phyloP scores from a whole-genome alignment of 2,797 vertebrate genomes.

The Enteromius treurensis region DNA sequence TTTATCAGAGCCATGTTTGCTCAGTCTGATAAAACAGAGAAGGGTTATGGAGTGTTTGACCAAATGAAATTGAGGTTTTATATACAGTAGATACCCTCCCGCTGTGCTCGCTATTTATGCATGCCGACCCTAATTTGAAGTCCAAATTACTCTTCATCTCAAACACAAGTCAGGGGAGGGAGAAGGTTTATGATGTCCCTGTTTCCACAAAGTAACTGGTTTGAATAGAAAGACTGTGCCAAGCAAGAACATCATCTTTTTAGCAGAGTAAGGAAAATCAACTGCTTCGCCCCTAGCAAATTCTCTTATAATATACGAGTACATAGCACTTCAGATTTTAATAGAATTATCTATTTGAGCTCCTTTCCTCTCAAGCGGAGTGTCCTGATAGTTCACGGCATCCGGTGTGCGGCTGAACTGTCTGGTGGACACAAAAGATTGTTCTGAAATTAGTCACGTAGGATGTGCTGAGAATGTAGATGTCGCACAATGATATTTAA shows the following conservation, averaged over 20 bases:
- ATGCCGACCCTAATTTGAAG: slow-evolving; percentile 33
- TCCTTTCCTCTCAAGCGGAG: background rate
- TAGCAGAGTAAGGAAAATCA: slow-evolving; percentile 22
- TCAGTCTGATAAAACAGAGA: slow-evolving; percentile 37
- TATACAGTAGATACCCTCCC: slow-evolving; percentile 40
- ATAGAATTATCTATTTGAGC: slow-evolving; percentile 35
- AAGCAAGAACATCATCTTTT: slow-evolving; percentile 24
- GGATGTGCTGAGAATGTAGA: slow-evolving; percentile 72
- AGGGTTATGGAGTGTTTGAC: slow-evolving; percentile 22
- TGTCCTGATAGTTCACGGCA: slow-evolving; percentile 3
- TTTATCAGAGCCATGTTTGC: slow-evolving; percentile 53
- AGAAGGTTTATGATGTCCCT: slow-evolving; percentile 30
- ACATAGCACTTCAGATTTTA: slow-evolving; percentile 39
- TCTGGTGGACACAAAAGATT: slow-evolving; percentile 33
- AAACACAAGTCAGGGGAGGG: background rate
- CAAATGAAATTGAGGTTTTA: slow-evolving; percentile 48
- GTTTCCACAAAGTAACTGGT: slow-evolving; percentile 15
- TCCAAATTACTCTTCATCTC: slow-evolving; percentile 19
- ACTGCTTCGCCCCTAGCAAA: slow-evolving; percentile 25
- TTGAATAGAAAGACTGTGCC: slow-evolving; percentile 11
- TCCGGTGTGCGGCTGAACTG: slow-evolving; percentile 3
- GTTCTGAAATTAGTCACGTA: slow-evolving; percentile 62
- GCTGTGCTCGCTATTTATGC: slow-evolving; percentile 24
- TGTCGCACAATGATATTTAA: slow-evolving; percentile 68
- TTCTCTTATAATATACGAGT: slow-evolving; percentile 36